Evolutionary conservation across 64 coral and sea anemone species (phyloP).

Genomic region (Stylophora pistillata): DNA sequence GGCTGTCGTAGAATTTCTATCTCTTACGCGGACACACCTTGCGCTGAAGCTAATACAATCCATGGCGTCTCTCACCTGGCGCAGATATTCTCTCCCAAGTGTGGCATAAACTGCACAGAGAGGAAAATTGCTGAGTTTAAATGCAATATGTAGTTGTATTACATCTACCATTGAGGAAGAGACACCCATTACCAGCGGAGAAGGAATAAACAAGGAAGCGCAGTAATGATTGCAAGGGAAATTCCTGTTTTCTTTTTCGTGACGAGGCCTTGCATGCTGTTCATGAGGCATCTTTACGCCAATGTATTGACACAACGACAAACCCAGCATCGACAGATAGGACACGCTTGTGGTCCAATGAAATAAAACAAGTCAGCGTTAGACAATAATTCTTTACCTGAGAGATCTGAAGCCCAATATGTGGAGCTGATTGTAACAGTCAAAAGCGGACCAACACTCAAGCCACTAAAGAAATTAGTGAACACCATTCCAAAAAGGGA

Average conservation of each 20-base stretch:
- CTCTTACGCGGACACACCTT: conserved; percentile 4
- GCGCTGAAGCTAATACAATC: neutral
- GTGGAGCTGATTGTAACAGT: neutral
- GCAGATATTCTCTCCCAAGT: conserved; percentile 6
- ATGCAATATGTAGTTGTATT: conserved; percentile 21
- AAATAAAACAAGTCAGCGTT: neutral
- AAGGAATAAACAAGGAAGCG: neutral
- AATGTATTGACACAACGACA: conserved; percentile 43
- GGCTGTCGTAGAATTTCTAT: conserved; percentile 27
- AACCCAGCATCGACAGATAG: conserved; percentile 33
- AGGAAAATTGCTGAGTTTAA: conserved; percentile 13
- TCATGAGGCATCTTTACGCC: conserved; percentile 36
- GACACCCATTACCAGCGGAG: neutral
- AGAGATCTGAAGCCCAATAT: neutral
- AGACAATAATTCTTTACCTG: neutral
- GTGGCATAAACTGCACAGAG: conserved; percentile 25
- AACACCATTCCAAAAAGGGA: conserved; percentile 30
- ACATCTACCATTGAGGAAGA: neutral
- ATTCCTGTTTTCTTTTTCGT: conserved; percentile 8
- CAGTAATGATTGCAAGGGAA: neutral
- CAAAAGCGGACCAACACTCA: conserved; percentile 19
- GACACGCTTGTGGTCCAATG: conserved; percentile 44
- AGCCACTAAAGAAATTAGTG: conserved; percentile 9
- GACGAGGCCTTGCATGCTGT: neutral
- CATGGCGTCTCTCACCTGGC: conserved; percentile 6